phyloP scores from a whole-genome alignment of 2,113 vertebrate genomes.

The Pantherophis guttatus region DNA sequence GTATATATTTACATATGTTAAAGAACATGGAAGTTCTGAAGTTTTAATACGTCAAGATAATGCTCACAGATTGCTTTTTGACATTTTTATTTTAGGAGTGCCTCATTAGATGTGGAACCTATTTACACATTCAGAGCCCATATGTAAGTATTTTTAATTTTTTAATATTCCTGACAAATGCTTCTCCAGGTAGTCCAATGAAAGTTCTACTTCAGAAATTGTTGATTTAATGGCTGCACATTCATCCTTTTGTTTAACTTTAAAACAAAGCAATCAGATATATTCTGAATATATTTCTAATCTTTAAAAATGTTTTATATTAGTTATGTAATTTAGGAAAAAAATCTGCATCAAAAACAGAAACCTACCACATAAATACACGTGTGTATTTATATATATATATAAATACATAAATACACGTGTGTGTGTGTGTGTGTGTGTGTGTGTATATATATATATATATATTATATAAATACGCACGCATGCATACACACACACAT shows the following conservation, averaged over 20 bases:
- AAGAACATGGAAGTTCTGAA: neutral
- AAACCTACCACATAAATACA: too few relatives aligned
- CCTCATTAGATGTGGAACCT: constrained; percentile 98
- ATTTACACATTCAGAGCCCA: constrained; percentile 98
- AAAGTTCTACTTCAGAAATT: neutral
- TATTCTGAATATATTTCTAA: neutral
- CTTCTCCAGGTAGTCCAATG: neutral
- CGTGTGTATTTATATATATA: too few relatives aligned
- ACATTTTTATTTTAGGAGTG: constrained; percentile 82
- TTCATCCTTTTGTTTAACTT: neutral
- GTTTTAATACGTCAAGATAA: neutral
- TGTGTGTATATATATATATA: too few relatives aligned
- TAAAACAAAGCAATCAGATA: neutral
- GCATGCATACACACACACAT: neutral
- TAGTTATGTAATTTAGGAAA: neutral
- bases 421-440: too few relatives aligned
- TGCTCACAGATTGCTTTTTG: neutral
- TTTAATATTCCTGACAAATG: neutral
- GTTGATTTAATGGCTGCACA: neutral
- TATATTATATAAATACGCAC: neutral
- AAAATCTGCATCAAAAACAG: neutral
- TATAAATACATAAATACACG: too few relatives aligned
- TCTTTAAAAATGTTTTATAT: neutral
- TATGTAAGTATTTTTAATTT: constrained; percentile 78
- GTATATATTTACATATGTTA: constrained; percentile 50